phyloP scores from a whole-genome alignment of 2,797 vertebrate genomes.

The Gorsachius magnificus region DNA sequence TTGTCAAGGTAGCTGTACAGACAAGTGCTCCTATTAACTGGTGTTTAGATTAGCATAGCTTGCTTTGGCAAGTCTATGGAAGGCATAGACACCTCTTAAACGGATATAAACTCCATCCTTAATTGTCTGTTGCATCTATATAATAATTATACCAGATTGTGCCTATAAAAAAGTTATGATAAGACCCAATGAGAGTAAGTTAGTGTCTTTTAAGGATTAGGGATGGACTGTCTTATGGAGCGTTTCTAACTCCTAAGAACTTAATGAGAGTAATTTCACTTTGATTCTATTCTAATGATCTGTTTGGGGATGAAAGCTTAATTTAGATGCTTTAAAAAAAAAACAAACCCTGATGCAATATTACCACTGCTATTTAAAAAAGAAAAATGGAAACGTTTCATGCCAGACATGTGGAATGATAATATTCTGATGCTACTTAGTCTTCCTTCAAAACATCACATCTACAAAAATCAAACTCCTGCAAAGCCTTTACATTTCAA shows the following conservation, averaged over 20 bases:
- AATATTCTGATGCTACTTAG: background rate
- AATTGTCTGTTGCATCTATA: background rate
- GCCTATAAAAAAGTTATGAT: background rate
- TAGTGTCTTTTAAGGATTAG: background rate
- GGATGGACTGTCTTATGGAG: background rate
- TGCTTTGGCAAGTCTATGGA: background rate
- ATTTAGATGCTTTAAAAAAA: background rate
- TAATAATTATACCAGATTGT: background rate
- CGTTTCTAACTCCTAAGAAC: background rate
- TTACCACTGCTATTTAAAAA: background rate
- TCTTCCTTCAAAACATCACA: background rate
- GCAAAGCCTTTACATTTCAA: background rate
- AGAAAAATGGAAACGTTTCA: background rate
- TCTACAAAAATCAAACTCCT: background rate
- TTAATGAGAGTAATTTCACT: background rate
- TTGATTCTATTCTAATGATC: background rate
- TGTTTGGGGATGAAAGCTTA: background rate
- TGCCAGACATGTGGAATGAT: background rate
- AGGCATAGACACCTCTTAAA: background rate
- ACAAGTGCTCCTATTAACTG: background rate
- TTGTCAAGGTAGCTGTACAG: background rate
- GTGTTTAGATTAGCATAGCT: background rate
- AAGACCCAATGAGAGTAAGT: background rate
- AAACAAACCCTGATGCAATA: background rate
- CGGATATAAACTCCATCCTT: background rate